Percentiles rank a stretch among this genome's conserved stretches.
phyloP scores from a whole-genome alignment of 1,140 invertebrate species.

The Tribolium madens region DNA sequence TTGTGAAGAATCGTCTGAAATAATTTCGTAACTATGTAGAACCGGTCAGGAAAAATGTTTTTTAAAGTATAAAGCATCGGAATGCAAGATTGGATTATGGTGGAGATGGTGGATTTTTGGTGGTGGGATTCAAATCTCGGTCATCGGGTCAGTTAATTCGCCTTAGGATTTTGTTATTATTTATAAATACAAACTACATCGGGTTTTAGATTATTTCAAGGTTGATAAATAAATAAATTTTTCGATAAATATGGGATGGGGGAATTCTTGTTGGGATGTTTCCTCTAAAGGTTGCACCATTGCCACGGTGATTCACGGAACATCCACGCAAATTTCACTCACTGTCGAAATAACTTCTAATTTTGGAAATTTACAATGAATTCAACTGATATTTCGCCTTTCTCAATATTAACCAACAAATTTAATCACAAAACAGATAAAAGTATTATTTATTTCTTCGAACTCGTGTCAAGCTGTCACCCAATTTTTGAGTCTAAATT shows the following conservation, averaged over 20 bases:
- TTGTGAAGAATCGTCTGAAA: too few species aligned
- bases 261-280: conserved; percentile 12
- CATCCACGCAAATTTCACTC: not conserved
- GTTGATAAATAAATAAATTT: conserved; percentile 31
- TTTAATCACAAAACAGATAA: too few species aligned
- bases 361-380: not conserved
- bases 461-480: too few species aligned
- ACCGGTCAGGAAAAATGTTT: conserved; percentile 1
- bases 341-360: not conserved
- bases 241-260: conserved; percentile 17
- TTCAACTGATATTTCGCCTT: not conserved
- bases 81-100: not conserved
- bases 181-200: conserved; percentile 38
- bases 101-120: conserved; percentile 1
- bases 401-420: too few species aligned
- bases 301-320: conserved; percentile 7
- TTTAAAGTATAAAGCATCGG: not conserved
- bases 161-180: conserved; percentile 38
- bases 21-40: conserved; percentile 15
- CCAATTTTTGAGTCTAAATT: too few species aligned
- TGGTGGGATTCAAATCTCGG: conserved; percentile 23
- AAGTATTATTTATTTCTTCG: too few species aligned
- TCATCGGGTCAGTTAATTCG: conserved; percentile 32
- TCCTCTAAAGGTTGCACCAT: conserved; percentile 20
- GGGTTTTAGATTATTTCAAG: conserved; percentile 25